A percentile compares a stretch with the other conserved stretches of the same genome.
phyloP scores from a whole-genome alignment of 23 tunicate genomes.

The Oikopleura albicans region DNA sequence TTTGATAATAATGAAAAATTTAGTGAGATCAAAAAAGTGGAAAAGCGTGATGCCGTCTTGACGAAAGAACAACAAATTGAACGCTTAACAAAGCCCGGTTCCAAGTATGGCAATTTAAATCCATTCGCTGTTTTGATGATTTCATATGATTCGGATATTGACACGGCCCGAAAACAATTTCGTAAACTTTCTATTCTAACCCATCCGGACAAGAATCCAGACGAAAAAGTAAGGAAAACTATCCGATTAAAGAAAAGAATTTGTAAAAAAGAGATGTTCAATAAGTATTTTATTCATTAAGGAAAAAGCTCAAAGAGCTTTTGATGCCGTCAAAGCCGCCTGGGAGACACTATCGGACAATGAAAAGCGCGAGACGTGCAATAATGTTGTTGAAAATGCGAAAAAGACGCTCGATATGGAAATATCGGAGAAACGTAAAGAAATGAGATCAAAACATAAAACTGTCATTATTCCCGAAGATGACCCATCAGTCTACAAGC shows the following conservation, averaged over 20 bases:
- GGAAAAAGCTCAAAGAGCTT: not conserved
- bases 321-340: constrained; percentile 60
- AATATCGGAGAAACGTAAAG: not conserved
- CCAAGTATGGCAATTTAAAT: constrained; percentile 77
- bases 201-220: constrained; percentile 86
- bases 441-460: not conserved
- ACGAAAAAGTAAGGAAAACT: constrained; percentile 51
- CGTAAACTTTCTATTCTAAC: constrained; percentile 76
- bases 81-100: constrained; percentile 88
- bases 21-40: constrained; percentile 56
- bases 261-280: constrained; percentile 26
- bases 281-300: not conserved
- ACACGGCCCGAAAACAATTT: constrained; percentile 31
- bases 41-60: constrained; percentile 78
- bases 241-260: no score
- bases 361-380: constrained; percentile 45
- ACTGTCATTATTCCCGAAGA: constrained; percentile 10
- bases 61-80: constrained; percentile 70
- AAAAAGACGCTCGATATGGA: constrained; percentile 44
- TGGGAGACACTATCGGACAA: constrained; percentile 69
- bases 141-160: not conserved
- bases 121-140: constrained; percentile 91
- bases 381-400: constrained; percentile 84
- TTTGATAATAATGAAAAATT: no score
- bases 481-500: constrained; percentile 3